These are phyloP conservation scores for Pelodytes ibericus DNA, from an alignment of 2,797 vertebrate genomes.

Conservation along the genomic window DNA sequence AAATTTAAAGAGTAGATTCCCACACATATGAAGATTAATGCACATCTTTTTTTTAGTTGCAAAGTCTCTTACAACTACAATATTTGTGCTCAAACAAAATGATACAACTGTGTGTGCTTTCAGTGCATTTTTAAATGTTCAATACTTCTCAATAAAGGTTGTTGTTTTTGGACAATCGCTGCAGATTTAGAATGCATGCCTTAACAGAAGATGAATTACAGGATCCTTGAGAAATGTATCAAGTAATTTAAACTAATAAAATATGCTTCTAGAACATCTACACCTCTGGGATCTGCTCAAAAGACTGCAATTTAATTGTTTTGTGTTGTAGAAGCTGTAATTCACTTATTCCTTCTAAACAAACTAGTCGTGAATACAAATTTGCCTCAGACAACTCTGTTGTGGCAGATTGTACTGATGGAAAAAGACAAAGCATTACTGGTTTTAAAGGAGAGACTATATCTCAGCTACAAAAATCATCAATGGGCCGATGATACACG, in stretches of 20 bases:
- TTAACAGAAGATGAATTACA: conserved; percentile 14
- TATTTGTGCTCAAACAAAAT: no score
- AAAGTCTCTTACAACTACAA: no score
- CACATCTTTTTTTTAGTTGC: no score
- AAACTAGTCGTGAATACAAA: conserved; percentile 17
- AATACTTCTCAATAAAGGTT: no score
- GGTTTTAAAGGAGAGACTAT: no score
- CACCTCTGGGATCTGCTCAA: conserved; percentile 11
- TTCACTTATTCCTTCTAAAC: conserved; percentile 5
- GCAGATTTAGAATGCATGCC: conserved; percentile 1
- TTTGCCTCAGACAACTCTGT: not conserved
- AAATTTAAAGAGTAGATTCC: no score
- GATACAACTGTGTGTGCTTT: no score
- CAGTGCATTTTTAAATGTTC: no score
- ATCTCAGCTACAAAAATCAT: no score
- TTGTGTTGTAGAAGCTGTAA: conserved; percentile 1
- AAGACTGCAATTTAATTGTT: conserved; percentile 28
- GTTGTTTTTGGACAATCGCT: conserved; percentile 1
- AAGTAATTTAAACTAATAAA: conserved; percentile 22
- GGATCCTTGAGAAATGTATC: conserved; percentile 34
- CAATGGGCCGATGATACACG: no score
- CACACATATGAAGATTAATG: no score
- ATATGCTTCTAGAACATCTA: conserved; percentile 30
- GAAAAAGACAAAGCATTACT: no score
- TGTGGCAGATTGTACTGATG: not conserved